Percentiles rank a stretch among this genome's conserved stretches.
phyloP scores from a whole-genome alignment of 2,888 invertebrate genomes.

The Polietes domitor region DNA sequence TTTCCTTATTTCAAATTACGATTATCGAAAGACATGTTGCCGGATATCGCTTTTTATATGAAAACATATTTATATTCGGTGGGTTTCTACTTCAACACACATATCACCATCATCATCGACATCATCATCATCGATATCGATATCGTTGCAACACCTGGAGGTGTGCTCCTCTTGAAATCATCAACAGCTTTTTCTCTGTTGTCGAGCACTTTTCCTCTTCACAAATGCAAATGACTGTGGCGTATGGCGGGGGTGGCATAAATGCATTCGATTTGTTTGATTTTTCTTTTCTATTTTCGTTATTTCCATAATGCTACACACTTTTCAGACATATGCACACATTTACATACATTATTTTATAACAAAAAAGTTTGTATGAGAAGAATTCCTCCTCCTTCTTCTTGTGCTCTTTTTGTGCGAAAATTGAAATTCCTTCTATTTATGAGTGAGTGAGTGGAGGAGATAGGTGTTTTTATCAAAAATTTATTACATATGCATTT shows the following conservation, averaged over 20 bases:
- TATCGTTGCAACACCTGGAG: too few relatives aligned
- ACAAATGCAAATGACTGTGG: neutral
- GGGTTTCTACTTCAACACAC: too few relatives aligned
- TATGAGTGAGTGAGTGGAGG: too few relatives aligned
- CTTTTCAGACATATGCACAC: neutral
- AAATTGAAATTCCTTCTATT: too few relatives aligned
- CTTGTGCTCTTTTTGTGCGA: too few relatives aligned
- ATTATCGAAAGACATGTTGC: too few relatives aligned
- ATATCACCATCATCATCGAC: too few relatives aligned
- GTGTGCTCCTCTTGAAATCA: neutral
- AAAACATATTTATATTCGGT: too few relatives aligned
- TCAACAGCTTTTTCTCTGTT: neutral
- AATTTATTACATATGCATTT: neutral
- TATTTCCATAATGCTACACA: neutral
- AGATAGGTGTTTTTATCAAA: neutral
- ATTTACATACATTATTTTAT: neutral
- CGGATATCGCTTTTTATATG: too few relatives aligned
- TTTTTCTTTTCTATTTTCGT: neutral
- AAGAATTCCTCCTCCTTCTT: neutral
- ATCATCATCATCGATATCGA: too few relatives aligned
- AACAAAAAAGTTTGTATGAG: neutral
- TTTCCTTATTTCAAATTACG: too few relatives aligned
- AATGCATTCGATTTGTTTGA: conserved; percentile 5
- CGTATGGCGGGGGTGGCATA: too few relatives aligned
- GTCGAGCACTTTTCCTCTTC: neutral